Percentiles rank a stretch among this genome's conserved stretches.
Conservation (phyloP, 2,888 invertebrate genomes). For the Clanis bilineata region DNA sequence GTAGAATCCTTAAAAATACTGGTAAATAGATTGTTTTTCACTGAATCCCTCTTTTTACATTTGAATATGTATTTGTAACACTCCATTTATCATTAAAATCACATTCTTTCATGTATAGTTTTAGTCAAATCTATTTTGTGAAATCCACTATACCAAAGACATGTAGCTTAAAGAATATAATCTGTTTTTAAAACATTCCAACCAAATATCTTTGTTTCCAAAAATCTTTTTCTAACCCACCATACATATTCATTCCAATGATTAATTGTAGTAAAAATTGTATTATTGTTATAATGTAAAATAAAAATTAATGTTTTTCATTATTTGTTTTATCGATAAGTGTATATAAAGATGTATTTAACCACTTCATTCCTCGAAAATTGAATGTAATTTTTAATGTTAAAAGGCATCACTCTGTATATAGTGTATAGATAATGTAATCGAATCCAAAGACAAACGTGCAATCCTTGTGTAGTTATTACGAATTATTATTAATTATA, state of each 20-base stretch:
- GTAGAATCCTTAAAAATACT: neutral
- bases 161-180: slow-evolving; percentile 13
- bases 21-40: neutral
- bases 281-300: slow-evolving; percentile 19
- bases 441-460: slow-evolving; percentile 75
- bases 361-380: slow-evolving; percentile 37
- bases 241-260: neutral
- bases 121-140: slow-evolving; percentile 26
- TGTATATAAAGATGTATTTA: slow-evolving; percentile 37
- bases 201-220: neutral
- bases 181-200: slow-evolving; percentile 5
- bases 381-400: slow-evolving; percentile 23
- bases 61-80: neutral
- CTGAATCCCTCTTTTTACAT: neutral
- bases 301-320: slow-evolving; percentile 24
- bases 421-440: slow-evolving; percentile 43
- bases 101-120: neutral
- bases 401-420: slow-evolving; percentile 32
- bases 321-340: slow-evolving; percentile 22
- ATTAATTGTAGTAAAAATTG: neutral
- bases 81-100: neutral
- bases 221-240: neutral
- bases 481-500: slow-evolving; percentile 54
- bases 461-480: slow-evolving; percentile 70
- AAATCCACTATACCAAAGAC: slow-evolving; percentile 54